phyloP scores from a whole-genome alignment of 2,888 invertebrate species.

The Drosophila differens region DNA sequence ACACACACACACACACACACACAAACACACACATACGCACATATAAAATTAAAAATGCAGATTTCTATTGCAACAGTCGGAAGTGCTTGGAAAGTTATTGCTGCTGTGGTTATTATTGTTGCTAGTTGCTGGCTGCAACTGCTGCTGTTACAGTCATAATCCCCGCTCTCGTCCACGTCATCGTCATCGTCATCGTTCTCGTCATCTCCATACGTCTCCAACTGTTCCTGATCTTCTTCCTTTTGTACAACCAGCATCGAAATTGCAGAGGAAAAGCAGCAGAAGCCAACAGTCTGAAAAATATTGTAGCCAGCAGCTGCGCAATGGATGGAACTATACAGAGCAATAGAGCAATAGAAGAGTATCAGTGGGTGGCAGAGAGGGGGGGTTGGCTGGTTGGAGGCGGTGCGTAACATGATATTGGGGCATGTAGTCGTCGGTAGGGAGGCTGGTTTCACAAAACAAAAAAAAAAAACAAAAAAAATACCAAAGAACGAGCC shows the following conservation, averaged over 20 bases:
- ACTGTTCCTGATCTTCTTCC: slow-evolving; percentile 52
- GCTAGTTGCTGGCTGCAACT: slow-evolving; percentile 34
- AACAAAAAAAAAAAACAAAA: neutral
- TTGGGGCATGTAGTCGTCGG: slow-evolving; percentile 38
- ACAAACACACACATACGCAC: slow-evolving; percentile 14
- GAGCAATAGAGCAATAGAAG: neutral
- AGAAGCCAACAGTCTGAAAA: slow-evolving; percentile 70
- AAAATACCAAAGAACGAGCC: slow-evolving; percentile 36
- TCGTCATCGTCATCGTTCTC: slow-evolving; percentile 29
- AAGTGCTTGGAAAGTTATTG: slow-evolving; percentile 74
- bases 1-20: slow-evolving; percentile 24
- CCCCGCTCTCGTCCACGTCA: neutral
- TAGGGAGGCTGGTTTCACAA: slow-evolving; percentile 3
- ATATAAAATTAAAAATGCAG: slow-evolving; percentile 71
- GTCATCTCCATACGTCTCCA: slow-evolving; percentile 52
- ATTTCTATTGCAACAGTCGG: slow-evolving; percentile 78
- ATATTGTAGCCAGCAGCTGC: slow-evolving; percentile 79
- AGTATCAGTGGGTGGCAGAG: neutral
- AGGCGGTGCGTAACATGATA: slow-evolving; percentile 56
- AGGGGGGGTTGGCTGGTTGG: neutral
- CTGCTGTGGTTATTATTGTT: slow-evolving; percentile 42
- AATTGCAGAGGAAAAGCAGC: slow-evolving; percentile 67
- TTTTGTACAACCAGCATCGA: slow-evolving; percentile 66
- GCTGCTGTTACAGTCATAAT: slow-evolving; percentile 31
- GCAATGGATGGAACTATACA: slow-evolving; percentile 25